phyloP scores from a whole-genome alignment of 2,113 vertebrate genomes.

The Lamprotornis superbus region DNA sequence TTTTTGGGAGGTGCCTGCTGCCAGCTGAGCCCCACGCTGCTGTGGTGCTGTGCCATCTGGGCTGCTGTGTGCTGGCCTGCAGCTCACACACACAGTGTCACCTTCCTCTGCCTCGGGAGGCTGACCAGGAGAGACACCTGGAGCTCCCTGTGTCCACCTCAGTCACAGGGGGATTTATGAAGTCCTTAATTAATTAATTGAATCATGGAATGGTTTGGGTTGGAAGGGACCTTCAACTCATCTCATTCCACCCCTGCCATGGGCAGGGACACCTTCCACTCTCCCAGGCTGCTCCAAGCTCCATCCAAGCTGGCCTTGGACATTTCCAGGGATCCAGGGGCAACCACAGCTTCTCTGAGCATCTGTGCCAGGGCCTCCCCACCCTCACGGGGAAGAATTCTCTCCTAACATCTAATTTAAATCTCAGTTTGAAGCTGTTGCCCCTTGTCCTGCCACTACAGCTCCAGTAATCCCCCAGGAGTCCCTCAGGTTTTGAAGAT shows the following conservation, averaged over 20 bases:
- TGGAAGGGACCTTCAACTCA: not conserved
- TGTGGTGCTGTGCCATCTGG: fast-evolving
- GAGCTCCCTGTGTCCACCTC: not conserved
- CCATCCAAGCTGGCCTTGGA: fast-evolving
- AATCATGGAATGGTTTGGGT: not conserved
- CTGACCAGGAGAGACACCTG: not conserved
- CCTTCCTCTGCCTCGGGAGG: not conserved
- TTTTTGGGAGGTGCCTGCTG: not conserved
- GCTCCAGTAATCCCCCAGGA: not conserved
- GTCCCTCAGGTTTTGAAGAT: not conserved
- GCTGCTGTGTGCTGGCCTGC: not conserved
- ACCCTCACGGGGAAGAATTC: not conserved
- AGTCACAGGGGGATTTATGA: fast-evolving
- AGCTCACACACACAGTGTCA: not conserved
- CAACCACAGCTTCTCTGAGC: not conserved
- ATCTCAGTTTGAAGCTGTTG: not conserved
- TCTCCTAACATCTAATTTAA: not conserved
- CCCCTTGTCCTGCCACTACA: not conserved
- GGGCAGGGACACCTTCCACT: not conserved
- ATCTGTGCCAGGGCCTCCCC: fast-evolving
- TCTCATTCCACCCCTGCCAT: fast-evolving
- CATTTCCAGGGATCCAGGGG: not conserved
- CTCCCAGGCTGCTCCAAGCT: fast-evolving
- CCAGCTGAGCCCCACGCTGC: not conserved
- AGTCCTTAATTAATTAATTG: not conserved